A percentile compares a stretch with the other conserved stretches of the same genome.
phyloP scores from a whole-genome alignment of 2,888 invertebrate genomes.

The Mellilla xanthometata region DNA sequence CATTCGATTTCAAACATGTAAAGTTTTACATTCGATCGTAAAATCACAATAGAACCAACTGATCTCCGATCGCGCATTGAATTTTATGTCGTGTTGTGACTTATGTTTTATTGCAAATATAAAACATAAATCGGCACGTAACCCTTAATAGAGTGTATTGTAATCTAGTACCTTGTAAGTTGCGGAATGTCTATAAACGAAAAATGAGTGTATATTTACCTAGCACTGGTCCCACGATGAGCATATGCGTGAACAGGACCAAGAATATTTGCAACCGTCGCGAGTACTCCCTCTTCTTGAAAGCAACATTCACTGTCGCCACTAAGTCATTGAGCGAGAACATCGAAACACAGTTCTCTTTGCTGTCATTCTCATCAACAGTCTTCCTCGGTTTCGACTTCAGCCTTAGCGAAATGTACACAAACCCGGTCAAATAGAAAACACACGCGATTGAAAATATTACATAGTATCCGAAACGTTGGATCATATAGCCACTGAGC shows the following conservation, averaged over 20 bases:
- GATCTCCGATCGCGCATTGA: conserved; percentile 23
- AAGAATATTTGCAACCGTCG: conserved; percentile 67
- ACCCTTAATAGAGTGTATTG: background rate
- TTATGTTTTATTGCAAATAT: conserved; percentile 15
- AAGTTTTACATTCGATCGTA: conserved; percentile 54
- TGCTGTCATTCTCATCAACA: conserved; percentile 57
- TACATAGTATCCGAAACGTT: conserved; percentile 72
- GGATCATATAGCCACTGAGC: conserved; percentile 79
- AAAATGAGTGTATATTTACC: conserved; percentile 72
- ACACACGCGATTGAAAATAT: conserved; percentile 70
- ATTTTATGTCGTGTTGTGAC: conserved; percentile 17
- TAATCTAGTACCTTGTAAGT: no score
- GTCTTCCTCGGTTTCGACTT: conserved; percentile 61
- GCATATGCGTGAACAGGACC: conserved; percentile 72
- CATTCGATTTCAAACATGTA: conserved; percentile 27
- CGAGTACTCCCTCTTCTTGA: conserved; percentile 59
- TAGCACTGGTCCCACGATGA: conserved; percentile 77
- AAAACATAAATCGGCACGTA: conserved; percentile 1
- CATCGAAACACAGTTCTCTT: conserved; percentile 53
- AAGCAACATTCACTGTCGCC: conserved; percentile 74
- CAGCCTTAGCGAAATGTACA: conserved; percentile 68
- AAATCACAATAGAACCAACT: conserved; percentile 59
- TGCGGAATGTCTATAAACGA: no score
- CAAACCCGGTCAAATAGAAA: conserved; percentile 68
- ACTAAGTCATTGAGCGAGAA: conserved; percentile 65